Conservation (phyloP, 2,888 invertebrate genomes). For the Lithophane socia region DNA sequence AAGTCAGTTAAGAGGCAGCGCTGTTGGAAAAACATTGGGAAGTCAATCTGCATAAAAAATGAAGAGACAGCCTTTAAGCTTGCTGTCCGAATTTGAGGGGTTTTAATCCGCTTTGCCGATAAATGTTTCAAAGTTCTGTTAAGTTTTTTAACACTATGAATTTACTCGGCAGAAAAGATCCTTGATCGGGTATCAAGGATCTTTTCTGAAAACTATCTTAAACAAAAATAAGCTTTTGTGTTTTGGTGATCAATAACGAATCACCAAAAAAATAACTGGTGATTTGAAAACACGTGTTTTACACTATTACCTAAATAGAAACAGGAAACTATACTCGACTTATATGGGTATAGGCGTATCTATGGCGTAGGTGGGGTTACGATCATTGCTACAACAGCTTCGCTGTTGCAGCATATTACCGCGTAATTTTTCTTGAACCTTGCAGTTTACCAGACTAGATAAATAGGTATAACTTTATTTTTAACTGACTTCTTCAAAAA, state of each 20-base stretch:
- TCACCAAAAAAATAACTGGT: background rate
- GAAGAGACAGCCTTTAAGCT: slow-evolving; percentile 73
- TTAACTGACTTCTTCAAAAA: too few relatives aligned
- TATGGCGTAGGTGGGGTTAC: background rate
- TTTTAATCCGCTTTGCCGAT: slow-evolving; percentile 73
- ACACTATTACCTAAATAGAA: background rate
- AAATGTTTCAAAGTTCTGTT: slow-evolving; percentile 17
- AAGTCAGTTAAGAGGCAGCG: slow-evolving; percentile 74
- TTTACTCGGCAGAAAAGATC: background rate
- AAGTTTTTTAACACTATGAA: slow-evolving; percentile 10
- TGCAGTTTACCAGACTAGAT: background rate
- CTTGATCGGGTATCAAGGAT: background rate
- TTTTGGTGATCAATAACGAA: background rate
- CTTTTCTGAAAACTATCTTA: background rate
- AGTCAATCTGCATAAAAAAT: slow-evolving; percentile 83
- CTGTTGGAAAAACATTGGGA: slow-evolving; percentile 75
- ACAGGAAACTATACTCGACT: background rate
- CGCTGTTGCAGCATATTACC: background rate
- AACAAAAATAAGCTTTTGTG: background rate
- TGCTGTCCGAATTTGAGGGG: slow-evolving; percentile 67
- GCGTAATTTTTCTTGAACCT: background rate
- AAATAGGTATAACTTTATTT: background rate
- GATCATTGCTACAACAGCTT: background rate
- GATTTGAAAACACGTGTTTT: background rate
- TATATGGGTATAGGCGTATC: background rate